Evolutionary conservation across 2,113 vertebrate species (phyloP).

Genomic region (Aptenodytes patagonicus): DNA sequence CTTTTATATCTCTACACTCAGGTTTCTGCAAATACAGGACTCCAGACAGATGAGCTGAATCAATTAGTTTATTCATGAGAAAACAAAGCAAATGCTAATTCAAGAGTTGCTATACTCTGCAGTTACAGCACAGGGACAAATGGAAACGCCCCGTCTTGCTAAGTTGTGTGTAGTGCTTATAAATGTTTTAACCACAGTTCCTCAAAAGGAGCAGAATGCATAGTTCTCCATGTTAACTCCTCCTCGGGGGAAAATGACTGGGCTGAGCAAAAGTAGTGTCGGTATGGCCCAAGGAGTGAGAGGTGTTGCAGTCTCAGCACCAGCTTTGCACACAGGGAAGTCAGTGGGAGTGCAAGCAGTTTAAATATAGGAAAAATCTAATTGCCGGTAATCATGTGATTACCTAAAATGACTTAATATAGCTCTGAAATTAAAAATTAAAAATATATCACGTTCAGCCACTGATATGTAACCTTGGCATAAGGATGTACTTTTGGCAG

Average conservation of each 20-base stretch:
- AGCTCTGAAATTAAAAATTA: not conserved
- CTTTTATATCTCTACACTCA: not conserved
- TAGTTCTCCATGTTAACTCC: not conserved
- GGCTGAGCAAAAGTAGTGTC: not conserved
- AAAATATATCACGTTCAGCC: not conserved
- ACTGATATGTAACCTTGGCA: not conserved
- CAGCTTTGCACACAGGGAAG: not conserved
- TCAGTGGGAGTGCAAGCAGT: not conserved
- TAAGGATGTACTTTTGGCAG: not conserved
- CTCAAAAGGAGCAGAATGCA: not conserved
- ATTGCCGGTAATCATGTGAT: not conserved
- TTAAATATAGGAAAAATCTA: not conserved
- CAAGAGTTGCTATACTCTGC: not conserved
- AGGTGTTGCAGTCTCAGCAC: not conserved
- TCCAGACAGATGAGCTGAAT: not conserved
- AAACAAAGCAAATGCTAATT: not conserved
- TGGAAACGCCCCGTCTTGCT: not conserved
- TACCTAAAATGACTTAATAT: not conserved
- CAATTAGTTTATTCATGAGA: not conserved
- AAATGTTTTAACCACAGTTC: not conserved
- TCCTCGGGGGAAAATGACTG: not conserved
- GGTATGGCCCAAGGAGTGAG: not conserved
- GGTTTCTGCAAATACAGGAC: not conserved
- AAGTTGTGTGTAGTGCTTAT: not conserved
- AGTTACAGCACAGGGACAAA: not conserved